Percentiles rank a stretch among this genome's conserved stretches.
phyloP scores from a whole-genome alignment of 2,797 vertebrate genomes.

The Momotus momota region DNA sequence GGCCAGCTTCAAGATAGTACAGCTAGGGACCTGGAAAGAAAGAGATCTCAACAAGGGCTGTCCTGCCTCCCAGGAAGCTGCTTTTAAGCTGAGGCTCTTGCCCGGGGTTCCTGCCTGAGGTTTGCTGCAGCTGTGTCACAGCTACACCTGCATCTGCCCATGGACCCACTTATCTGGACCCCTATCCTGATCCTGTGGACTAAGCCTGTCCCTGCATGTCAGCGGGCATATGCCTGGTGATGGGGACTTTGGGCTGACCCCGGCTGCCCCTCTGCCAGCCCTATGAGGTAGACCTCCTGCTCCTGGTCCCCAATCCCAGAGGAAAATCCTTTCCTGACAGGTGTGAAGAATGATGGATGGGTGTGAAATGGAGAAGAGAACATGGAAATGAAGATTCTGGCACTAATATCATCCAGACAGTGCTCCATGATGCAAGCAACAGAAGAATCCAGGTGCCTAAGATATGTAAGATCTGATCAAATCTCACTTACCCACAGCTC shows the following conservation, averaged over 20 bases:
- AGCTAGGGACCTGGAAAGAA: not conserved
- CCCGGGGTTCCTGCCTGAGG: not conserved
- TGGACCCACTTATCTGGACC: not conserved
- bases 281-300: accelerated
- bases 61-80: not conserved
- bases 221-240: not conserved
- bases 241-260: not conserved
- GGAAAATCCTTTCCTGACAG: not conserved
- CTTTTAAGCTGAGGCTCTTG: not conserved
- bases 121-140: not conserved
- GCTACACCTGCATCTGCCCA: not conserved
- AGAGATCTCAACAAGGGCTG: not conserved
- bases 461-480: not conserved
- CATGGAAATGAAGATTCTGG: not conserved
- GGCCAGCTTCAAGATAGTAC: not conserved
- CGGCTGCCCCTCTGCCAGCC: not conserved
- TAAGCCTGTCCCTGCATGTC: not conserved
- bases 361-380: not conserved
- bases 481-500: not conserved
- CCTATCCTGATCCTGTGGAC: not conserved
- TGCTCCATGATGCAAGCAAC: not conserved
- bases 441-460: not conserved
- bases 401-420: not conserved
- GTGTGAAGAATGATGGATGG: accelerated
- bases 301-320: not conserved